Evolutionary conservation across 2,113 vertebrate genomes (phyloP).

Genomic region (Dicerorhinus sumatrensis): DNA sequence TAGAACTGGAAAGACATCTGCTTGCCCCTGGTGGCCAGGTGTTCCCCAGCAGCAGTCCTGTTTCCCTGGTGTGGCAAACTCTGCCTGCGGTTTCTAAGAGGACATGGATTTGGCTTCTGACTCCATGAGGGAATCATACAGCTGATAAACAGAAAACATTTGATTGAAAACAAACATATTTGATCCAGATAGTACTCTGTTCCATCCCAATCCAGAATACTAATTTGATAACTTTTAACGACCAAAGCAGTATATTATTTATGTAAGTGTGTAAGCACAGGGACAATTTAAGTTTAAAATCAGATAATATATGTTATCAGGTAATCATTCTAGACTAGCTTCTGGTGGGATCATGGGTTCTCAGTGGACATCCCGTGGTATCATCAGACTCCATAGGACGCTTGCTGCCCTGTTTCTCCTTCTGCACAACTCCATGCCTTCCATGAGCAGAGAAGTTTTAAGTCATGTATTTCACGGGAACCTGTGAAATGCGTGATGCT

Average conservation of each 20-base stretch:
- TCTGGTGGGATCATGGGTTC: not conserved
- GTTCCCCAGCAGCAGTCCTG: not conserved
- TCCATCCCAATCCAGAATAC: not conserved
- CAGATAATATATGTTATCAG: not conserved
- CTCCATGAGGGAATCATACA: not conserved
- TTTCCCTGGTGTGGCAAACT: not conserved
- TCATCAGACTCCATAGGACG: not conserved
- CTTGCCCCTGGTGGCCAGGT: not conserved
- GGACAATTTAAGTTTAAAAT: not conserved
- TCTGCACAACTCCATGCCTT: not conserved
- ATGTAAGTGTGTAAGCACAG: not conserved
- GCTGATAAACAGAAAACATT: not conserved
- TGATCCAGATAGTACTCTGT: not conserved
- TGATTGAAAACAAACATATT: not conserved
- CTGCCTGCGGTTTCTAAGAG: not conserved
- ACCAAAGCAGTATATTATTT: not conserved
- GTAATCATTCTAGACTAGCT: not conserved
- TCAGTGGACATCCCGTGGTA: not conserved
- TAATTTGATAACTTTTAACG: not conserved
- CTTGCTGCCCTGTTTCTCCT: not conserved
- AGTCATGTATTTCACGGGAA: not conserved
- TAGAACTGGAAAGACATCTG: not conserved
- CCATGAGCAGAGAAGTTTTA: not conserved
- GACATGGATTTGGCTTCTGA: not conserved
- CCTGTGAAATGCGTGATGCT: not conserved